Base-by-base conservation (phyloP, 2,113 vertebrate species). In the Platanista minor region DNA sequence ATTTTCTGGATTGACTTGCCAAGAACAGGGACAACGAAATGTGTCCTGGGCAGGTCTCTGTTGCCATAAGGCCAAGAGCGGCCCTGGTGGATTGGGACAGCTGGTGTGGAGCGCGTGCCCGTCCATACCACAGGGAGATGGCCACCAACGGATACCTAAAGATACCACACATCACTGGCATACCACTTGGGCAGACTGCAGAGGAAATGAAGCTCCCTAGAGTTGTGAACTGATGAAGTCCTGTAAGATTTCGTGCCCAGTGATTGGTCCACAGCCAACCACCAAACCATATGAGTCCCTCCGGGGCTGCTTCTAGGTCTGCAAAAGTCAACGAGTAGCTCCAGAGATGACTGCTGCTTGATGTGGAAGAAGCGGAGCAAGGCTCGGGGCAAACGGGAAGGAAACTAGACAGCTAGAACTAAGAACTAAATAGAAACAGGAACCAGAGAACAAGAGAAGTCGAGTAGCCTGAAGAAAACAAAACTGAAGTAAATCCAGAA, bases 361-460 rank as follows among this genome's bases (percentile, higher is more conserved):
- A 62, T 1, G 67, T 3, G 31, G 15, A 94, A 46, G 2, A 29
- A 21, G 12, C 31, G 31, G 36, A 93, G 78, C 61, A 59, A 0
- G 10, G 18, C 43, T 41, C 33, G n/a, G 15, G 36, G 54, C 23
- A 85, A 91, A 74, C 29, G 9, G 72, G 61, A 95, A 86, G 87
- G 71, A 91, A 85, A 86, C 27, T 29, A 91, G 71, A 83, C 18
- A 72, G 66, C 59, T 33, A 93, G 66, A 95, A 85, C 59, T 33
- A 54, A 72, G 78, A 66, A 72, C 90, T 39, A 84, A 74, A 80
- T 21, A 91, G 69, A 96, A 95, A 80, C n/a, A 82, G 78, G 87
- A 96, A 93, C 72, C 49, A 49, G 66, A 33, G 25, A 80, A 87
- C 13, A 27, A 84, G 54, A 64, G 18, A 20, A 61, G 46, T 41